These are phyloP conservation scores for Corticium candelabrum DNA, from an alignment of 37 sponge, comb jelly and placozoan genomes.

Conservation along the genomic window DNA sequence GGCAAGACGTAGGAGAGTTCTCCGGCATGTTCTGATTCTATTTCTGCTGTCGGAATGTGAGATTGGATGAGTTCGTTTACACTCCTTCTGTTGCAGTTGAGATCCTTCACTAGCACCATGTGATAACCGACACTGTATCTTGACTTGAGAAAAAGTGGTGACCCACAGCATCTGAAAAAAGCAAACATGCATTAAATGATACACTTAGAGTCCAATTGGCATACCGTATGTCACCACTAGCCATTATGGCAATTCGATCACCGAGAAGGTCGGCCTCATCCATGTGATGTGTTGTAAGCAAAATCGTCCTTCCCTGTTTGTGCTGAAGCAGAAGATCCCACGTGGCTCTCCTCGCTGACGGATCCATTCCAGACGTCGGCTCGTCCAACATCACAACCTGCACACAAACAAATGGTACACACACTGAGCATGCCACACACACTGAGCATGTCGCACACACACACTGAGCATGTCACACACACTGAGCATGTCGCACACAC, in stretches of 20 bases:
- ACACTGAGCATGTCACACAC: no score
- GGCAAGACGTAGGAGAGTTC: conserved; percentile 90
- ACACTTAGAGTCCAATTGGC: no score
- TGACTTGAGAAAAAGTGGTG: conserved; percentile 26
- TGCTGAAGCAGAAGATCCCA: conserved; percentile 87
- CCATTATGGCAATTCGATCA: conserved; percentile 95
- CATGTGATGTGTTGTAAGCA: conserved; percentile 88
- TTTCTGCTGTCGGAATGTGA: conserved; percentile 30
- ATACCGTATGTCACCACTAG: conserved; percentile 69
- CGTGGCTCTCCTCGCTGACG: conserved; percentile 87
- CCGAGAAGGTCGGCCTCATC: conserved; percentile 98
- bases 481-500: no score
- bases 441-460: no score
- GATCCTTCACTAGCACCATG: conserved; percentile 76
- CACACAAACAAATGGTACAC: no score
- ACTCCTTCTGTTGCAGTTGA: conserved; percentile 44
- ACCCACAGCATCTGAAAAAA: conserved; percentile 29
- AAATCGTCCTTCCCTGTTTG: conserved; percentile 75
- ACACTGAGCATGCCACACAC: no score
- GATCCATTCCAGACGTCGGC: conserved; percentile 97
- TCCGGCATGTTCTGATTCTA: conserved; percentile 66
- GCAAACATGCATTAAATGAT: neutral
- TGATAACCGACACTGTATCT: conserved; percentile 90
- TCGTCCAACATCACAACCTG: conserved; percentile 91
- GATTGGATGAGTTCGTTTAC: conserved; percentile 39